Base-by-base conservation (phyloP, 2,113 vertebrate genomes). In the Struthio camelus region DNA sequence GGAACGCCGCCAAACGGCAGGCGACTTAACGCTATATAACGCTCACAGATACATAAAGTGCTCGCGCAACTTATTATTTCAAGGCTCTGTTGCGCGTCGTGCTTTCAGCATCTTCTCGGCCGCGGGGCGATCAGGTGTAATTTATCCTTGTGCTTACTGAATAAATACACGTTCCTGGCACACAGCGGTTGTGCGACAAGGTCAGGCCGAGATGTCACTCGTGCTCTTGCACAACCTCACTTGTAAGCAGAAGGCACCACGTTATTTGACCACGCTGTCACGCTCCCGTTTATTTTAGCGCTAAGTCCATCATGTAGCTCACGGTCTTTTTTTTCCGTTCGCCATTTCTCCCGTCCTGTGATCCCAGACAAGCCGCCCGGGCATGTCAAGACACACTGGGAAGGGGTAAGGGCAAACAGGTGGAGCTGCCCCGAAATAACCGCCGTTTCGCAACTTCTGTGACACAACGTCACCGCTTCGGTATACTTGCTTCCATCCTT, bases 341-440 rank as follows among this genome's bases (percentile, higher is more conserved):
- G 30, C 42, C 54, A 48, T 20, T 36, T 11, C n/a, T 17, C 40
- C 34, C 12, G 6, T 40, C 9, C 32, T 53, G 58, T 30, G 78
- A 44, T 9, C 54, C 22, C 2, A 13, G 51, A 30, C 16, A 80
- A 58, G 72, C 40, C 40, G 14, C 14, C 38, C 51, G 13, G n/a
- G 51, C 14, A 10, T 14, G 48, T 22, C n/a, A 17, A 0, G 10
- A 56, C 36, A 2, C 42, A 2, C 10, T 18, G 61, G n/a, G 3
- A 46, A 48, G 25, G 1, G 3, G 20, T 59, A 18, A 38, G n/a
- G 32, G 83, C 36, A 69, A 54, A 24, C 46, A 6, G n/a, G 50
- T 12, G 9, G 46, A 32, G 36, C 70, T 77, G 44, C 53, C 27
- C 13, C 5, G 46, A 42, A 65, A 75, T 19, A 15, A 13, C 1